A percentile compares a stretch with the other conserved stretches of the same genome.
These are phyloP conservation scores for Sinohyriopsis cumingii DNA, from an alignment of 2,888 invertebrate species.

Conservation along the genomic window DNA sequence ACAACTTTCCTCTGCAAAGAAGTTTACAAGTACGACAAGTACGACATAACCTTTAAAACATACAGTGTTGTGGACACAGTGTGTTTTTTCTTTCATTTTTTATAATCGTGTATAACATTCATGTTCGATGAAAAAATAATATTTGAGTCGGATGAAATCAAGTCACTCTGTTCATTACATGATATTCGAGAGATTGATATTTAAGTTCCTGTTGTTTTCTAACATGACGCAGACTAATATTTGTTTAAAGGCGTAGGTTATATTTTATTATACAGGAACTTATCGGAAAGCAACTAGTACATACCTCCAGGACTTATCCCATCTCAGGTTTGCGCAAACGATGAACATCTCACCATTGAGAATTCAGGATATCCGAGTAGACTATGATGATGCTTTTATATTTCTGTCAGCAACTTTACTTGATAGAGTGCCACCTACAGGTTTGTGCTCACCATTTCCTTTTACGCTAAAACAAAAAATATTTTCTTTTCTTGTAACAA, in stretches of 20 bases:
- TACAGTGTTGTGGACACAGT: no score
- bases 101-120: no score
- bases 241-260: background rate
- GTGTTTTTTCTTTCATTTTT: no score
- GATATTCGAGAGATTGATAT: no score
- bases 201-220: background rate
- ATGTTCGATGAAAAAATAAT: no score
- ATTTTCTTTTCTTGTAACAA: no score
- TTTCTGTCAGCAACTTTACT: slow-evolving; percentile 48
- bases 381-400: slow-evolving; percentile 44
- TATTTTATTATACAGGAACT: slow-evolving; percentile 7
- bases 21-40: no score
- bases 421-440: slow-evolving; percentile 39
- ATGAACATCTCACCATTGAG: slow-evolving; percentile 46
- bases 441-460: slow-evolving; percentile 23
- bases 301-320: slow-evolving; percentile 19
- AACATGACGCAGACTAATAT: background rate
- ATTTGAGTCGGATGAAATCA: no score
- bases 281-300: slow-evolving; percentile 12
- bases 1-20: no score
- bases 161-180: no score
- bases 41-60: no score
- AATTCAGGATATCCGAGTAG: slow-evolving; percentile 39
- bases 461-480: no score
- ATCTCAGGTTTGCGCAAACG: slow-evolving; percentile 32